These are phyloP conservation scores for Camponotus floridanus DNA, from an alignment of 1,140 invertebrate genomes.

Conservation along the genomic window DNA sequence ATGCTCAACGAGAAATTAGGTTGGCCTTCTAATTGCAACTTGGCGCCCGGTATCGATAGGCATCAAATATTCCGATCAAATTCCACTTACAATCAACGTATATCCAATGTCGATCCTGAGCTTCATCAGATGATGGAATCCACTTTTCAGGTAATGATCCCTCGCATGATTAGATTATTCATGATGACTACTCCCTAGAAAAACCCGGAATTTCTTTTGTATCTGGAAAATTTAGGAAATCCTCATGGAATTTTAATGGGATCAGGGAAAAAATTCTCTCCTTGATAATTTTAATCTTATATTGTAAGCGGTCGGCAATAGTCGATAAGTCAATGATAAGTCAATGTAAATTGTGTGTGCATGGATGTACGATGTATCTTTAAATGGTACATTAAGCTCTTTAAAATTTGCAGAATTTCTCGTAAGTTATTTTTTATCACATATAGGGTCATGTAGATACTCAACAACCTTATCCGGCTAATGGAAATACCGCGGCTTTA, in stretches of 20 bases:
- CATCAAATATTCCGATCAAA: conserved; percentile 84
- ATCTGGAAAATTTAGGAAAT: no score
- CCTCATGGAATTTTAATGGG: no score
- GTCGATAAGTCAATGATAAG: no score
- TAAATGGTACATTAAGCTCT: not conserved
- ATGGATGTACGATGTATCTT: not conserved
- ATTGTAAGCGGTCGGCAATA: no score
- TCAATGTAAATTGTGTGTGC: no score
- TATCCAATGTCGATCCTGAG: conserved; percentile 82
- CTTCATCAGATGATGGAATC: conserved; percentile 85
- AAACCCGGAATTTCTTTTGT: no score
- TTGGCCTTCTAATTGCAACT: conserved; percentile 75
- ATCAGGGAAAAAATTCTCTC: no score
- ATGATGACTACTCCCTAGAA: no score
- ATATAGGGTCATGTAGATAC: conserved; percentile 82
- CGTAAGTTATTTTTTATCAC: not conserved
- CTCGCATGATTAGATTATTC: not conserved
- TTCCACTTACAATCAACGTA: conserved; percentile 80
- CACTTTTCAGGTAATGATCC: conserved; percentile 83
- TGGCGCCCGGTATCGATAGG: conserved; percentile 80
- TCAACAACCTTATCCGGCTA: conserved; percentile 82
- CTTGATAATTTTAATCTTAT: no score
- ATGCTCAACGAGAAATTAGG: conserved; percentile 87
- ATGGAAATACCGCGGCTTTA: conserved; percentile 81
- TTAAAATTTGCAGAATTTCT: not conserved